Conservation (phyloP, 2,797 vertebrate species). For the Helicolenus hilgendorfi region DNA sequence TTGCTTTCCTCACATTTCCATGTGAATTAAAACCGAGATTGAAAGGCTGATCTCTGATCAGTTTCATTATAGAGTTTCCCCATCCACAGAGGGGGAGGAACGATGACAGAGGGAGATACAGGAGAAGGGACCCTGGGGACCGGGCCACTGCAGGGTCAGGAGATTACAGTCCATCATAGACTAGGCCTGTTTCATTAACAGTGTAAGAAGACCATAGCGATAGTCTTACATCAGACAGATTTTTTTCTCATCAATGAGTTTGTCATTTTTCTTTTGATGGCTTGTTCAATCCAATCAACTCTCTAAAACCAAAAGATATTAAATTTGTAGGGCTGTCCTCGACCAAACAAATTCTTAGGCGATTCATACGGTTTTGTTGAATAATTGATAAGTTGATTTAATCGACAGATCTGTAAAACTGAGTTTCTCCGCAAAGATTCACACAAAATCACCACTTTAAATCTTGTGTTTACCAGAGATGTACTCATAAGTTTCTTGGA, state of each 20-base stretch:
- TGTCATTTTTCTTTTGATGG: neutral
- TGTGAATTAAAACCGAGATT: constrained; percentile 21
- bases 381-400: too few species aligned
- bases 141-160: constrained; percentile 45
- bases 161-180: constrained; percentile 48
- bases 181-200: neutral
- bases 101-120: constrained; percentile 47
- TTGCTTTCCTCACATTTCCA: neutral
- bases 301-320: neutral
- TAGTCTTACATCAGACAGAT: constrained; percentile 18
- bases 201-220: constrained; percentile 27
- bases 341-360: too few species aligned
- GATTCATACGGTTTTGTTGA: too few species aligned
- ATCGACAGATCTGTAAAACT: too few species aligned
- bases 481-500: too few species aligned
- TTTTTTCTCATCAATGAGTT: neutral
- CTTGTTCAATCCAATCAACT: neutral
- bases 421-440: too few species aligned
- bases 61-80: constrained; percentile 54
- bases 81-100: constrained; percentile 17
- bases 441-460: too few species aligned
- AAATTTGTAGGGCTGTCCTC: too few species aligned
- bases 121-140: constrained; percentile 52
- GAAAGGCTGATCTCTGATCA: constrained; percentile 31
- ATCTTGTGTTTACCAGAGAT: too few species aligned